Conservation (phyloP, 2,113 vertebrate genomes). For the Proteles cristata region DNA sequence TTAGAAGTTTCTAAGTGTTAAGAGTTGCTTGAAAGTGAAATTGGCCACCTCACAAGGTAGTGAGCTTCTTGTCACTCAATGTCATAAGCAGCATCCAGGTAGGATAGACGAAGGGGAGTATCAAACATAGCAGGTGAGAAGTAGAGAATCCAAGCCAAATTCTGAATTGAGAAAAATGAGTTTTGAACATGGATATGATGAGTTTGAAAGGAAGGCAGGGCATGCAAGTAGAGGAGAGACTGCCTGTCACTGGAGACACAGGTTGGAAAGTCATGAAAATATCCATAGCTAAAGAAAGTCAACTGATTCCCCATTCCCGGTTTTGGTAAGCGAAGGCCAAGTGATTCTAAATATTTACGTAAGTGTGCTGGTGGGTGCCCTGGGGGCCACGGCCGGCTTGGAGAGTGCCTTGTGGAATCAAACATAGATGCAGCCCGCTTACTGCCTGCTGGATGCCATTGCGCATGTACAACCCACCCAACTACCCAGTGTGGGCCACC, state of each 20-base stretch:
- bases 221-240: not conserved
- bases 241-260: not conserved
- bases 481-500: not conserved
- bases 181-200: not conserved
- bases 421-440: not conserved
- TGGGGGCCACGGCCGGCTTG: not conserved
- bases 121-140: not conserved
- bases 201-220: not conserved
- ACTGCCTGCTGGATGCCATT: not conserved
- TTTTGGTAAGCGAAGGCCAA: not conserved
- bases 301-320: not conserved
- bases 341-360: not conserved
- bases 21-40: not conserved
- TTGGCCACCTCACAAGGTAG: not conserved
- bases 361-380: not conserved
- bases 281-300: not conserved
- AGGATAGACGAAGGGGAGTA: not conserved
- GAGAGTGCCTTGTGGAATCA: not conserved
- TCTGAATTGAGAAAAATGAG: not conserved
- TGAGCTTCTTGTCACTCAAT: not conserved
- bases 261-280: not conserved
- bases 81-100: not conserved
- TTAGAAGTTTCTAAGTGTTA: not conserved
- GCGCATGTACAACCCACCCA: accelerated
- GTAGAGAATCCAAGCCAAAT: not conserved